Base-by-base conservation (phyloP, 2,888 invertebrate genomes). In the Trissolcus brochymenae region DNA sequence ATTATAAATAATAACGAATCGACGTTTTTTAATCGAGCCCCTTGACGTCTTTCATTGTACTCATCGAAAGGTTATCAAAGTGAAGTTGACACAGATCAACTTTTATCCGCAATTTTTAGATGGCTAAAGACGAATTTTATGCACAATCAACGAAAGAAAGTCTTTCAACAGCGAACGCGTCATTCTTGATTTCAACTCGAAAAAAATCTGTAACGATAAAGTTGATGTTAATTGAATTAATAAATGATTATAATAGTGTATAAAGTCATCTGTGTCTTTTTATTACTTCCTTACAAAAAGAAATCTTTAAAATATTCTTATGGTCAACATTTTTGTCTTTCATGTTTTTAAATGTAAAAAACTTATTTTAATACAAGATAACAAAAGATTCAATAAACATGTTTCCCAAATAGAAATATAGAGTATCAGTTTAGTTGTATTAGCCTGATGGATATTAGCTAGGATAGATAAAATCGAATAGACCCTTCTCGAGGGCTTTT, bases 141-240 rank as follows among this genome's bases (percentile, higher is more conserved):
- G 86, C 86, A 86, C 86, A 86, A 86, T 79, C 83, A 81, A 82
- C 66, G 81, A 81, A 80, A n/a, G 50, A 61, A 65, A 43, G 54
- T 7, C 50, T 55, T 46, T 21, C 2, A 35, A 81, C 35, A 66
- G 46, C 40, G 53, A 76, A 64, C 65, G 67, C 60, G 66, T 70
- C 72, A 76, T 78, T 74, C 79, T 79, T 82, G 83, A 83, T 84
- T 82, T 84, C 85, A 82, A 83, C 83, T 84, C 81, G 80, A 66
- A 35, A 35, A 35, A 65, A 66, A 66, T 17, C 80, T 84, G 83
- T 85, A 87, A 81, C 79, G 82, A 87, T 85, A 85, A 86, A 86
- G 85, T 88, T 86, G 85, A 87, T 88, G 86, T 87, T 87, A 87
- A 85, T 87, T 84, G 86, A 87, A 84, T 79, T 77, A 77, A 77